Conservation (phyloP, 2,113 vertebrate genomes). For the Rhipidura dahli region DNA sequence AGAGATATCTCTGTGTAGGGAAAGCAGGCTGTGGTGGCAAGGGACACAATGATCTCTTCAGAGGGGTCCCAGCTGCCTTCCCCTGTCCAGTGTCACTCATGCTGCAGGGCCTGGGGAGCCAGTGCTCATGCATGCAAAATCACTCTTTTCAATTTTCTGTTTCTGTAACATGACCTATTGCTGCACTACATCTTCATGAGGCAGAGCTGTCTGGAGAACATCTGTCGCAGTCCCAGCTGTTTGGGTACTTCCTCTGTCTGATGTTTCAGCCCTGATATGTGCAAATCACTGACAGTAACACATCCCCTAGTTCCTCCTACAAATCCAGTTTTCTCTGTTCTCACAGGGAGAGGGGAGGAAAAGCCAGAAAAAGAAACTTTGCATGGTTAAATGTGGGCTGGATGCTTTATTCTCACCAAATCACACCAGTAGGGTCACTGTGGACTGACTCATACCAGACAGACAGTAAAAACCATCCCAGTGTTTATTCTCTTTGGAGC, state of each 20-base stretch:
- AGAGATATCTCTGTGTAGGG: background rate
- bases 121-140: slow-evolving; percentile 56
- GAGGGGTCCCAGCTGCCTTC: slow-evolving; percentile 52
- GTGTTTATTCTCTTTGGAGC: slow-evolving; percentile 58
- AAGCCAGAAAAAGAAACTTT: background rate
- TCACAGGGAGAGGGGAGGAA: background rate
- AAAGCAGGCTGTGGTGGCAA: background rate
- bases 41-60: slow-evolving; percentile 38
- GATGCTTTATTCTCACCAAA: slow-evolving; percentile 29
- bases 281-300: slow-evolving; percentile 39
- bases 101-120: background rate
- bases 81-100: slow-evolving; percentile 34
- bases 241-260: slow-evolving; percentile 55
- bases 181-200: slow-evolving; percentile 59
- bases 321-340: slow-evolving; percentile 52
- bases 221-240: slow-evolving; percentile 71
- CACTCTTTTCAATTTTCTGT: slow-evolving; percentile 52
- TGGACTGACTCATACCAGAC: slow-evolving; percentile 42
- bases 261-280: slow-evolving; percentile 38
- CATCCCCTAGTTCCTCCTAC: slow-evolving; percentile 30
- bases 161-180: slow-evolving; percentile 61
- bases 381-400: background rate
- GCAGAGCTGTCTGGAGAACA: slow-evolving; percentile 71
- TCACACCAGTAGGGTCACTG: background rate
- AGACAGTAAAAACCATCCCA: slow-evolving; percentile 45